Conservation (phyloP, 2,113 vertebrate genomes). For the Tyrannus savana region DNA sequence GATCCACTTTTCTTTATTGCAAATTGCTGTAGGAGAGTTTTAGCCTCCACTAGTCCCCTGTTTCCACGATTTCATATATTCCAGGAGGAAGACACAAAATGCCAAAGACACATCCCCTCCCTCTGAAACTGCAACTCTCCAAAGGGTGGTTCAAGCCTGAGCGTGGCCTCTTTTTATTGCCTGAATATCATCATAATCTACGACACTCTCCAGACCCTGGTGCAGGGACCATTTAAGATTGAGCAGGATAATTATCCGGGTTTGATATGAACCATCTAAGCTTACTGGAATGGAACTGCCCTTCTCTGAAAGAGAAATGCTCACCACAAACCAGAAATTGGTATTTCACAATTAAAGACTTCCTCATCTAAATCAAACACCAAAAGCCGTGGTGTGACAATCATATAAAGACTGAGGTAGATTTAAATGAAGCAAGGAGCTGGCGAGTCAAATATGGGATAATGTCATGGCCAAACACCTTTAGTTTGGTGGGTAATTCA, state of each 20-base stretch:
- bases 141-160: neutral
- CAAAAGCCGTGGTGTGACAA: neutral
- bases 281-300: neutral
- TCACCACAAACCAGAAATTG: neutral
- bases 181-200: neutral
- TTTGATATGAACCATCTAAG: neutral
- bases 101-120: neutral
- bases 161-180: neutral
- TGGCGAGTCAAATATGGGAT: neutral
- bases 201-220: neutral
- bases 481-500: neutral
- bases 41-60: neutral
- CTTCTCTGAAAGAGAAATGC: neutral
- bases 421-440: neutral
- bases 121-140: neutral
- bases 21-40: neutral
- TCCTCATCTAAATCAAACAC: neutral
- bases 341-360: neutral
- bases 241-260: neutral
- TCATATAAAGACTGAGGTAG: neutral
- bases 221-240: neutral
- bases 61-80: neutral
- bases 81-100: neutral
- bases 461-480: neutral
- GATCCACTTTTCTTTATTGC: neutral